These are phyloP conservation scores for Drosophila kurseongensis DNA, from an alignment of 1,140 invertebrate genomes.

Conservation along the genomic window DNA sequence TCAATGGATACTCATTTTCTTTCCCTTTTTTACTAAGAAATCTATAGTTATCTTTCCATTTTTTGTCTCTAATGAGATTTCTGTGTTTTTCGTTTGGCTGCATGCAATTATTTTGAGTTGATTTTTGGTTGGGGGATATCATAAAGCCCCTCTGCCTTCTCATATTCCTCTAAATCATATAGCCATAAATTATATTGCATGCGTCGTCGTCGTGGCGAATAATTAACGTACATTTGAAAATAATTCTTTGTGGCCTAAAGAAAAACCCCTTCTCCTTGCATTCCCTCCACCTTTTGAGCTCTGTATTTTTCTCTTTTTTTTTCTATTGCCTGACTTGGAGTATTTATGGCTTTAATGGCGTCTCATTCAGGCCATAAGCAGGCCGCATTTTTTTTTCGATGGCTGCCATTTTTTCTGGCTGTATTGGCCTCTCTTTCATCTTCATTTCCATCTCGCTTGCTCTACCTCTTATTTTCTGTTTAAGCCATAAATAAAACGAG, in stretches of 20 bases:
- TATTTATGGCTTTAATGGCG: slow-evolving; percentile 80
- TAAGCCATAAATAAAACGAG: slow-evolving; percentile 54
- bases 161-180: slow-evolving; percentile 46
- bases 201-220: slow-evolving; percentile 67
- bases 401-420: slow-evolving; percentile 62
- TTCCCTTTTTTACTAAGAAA: slow-evolving; percentile 5
- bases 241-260: slow-evolving; percentile 59
- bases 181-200: slow-evolving; percentile 80
- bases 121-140: slow-evolving; percentile 3
- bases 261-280: slow-evolving; percentile 4
- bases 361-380: slow-evolving; percentile 56
- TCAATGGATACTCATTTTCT: slow-evolving; percentile 16
- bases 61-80: slow-evolving; percentile 17
- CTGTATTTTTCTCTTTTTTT: slow-evolving; percentile 34
- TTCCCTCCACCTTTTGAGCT: neutral
- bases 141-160: slow-evolving; percentile 13
- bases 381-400: slow-evolving; percentile 30
- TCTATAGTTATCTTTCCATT: slow-evolving; percentile 20
- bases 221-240: slow-evolving; percentile 83
- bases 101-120: slow-evolving; percentile 67
- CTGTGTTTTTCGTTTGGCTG: slow-evolving; percentile 38
- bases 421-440: slow-evolving; percentile 18
- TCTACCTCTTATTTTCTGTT: slow-evolving; percentile 8
- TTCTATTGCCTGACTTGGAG: slow-evolving; percentile 43
- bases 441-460: slow-evolving; percentile 5